Base-by-base conservation (phyloP, 2,797 vertebrate species). In the Galaxias olidus region DNA sequence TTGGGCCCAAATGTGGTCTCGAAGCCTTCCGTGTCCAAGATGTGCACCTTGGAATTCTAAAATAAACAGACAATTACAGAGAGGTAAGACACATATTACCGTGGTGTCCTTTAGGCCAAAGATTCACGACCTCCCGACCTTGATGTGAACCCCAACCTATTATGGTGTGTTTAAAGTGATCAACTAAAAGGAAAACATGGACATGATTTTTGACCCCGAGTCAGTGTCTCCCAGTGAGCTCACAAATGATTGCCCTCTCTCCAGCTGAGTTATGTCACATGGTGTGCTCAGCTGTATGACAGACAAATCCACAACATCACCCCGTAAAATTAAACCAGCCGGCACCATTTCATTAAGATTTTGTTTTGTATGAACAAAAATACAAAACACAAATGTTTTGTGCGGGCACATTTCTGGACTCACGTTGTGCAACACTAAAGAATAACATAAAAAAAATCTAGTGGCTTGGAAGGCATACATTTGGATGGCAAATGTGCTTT, bases 1-100 rank as follows among this genome's bases (percentile, higher is more conserved):
- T 97, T 98, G 1, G 96, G 97, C 46, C 98, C 97, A 90, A 99
- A 99, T 0, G 96, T 99, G 11, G 90, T 96, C 84, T 94, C 95
- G 71, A 97, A 99, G 0, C 93, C 96, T 81, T 99, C 97, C 0
- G 95, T 99, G 86, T 99, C 98, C 66, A 99, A 91, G 90, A 99
- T 98, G 77, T 99, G 98, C 67, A 97, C 96, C 83, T 95, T 97
- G 55, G 96, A 90, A 61, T 96, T 97, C 96, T 99, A 88, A 61
- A 44, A 42, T 17, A 13, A 48, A 2, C 0, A 47, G n/a, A 63
- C 30, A 30, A 30, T 30, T 30, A n/a, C n/a, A n/a, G n/a, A n/a
- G n/a, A n/a, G n/a, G n/a, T n/a, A n/a, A n/a, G n/a, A n/a, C n/a
- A n/a, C n/a, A n/a, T n/a, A n/a, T n/a, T n/a, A 30, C 30, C 30